Evolutionary conservation across 2,888 invertebrate genomes (phyloP).

Genomic region (Cistogaster globosa): DNA sequence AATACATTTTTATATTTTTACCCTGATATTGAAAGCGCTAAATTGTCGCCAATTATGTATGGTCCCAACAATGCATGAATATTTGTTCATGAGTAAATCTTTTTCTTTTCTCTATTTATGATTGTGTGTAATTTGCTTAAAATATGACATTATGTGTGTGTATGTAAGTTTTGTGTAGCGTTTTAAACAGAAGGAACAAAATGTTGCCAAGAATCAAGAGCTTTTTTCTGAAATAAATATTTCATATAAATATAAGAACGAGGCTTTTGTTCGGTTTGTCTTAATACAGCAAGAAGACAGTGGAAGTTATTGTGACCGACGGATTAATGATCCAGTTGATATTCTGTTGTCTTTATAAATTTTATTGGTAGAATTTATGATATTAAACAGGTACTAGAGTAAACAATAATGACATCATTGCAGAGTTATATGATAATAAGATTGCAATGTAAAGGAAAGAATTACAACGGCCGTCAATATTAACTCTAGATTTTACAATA

Average conservation of each 20-base stretch:
- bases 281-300: no score
- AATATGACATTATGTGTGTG: not conserved
- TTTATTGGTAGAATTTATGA: conserved; percentile 3
- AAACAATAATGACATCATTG: not conserved
- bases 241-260: no score
- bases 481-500: not conserved
- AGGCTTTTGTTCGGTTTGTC: no score
- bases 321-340: conserved; percentile 57
- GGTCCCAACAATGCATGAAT: no score
- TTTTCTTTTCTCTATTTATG: no score
- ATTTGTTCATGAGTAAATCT: no score
- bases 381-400: conserved; percentile 4
- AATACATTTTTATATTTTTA: conserved; percentile 33
- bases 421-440: conserved; percentile 6
- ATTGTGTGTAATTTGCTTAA: not conserved
- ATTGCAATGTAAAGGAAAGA: no score
- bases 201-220: conserved; percentile 31
- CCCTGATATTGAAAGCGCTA: conserved; percentile 63
- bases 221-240: no score
- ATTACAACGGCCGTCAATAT: not conserved
- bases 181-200: conserved; percentile 26
- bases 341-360: conserved; percentile 39
- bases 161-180: conserved; percentile 3
- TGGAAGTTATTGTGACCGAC: conserved; percentile 46
- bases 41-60: no score